phyloP scores from a whole-genome alignment of 2,888 invertebrate genomes.

The Dichetophora obliterata region DNA sequence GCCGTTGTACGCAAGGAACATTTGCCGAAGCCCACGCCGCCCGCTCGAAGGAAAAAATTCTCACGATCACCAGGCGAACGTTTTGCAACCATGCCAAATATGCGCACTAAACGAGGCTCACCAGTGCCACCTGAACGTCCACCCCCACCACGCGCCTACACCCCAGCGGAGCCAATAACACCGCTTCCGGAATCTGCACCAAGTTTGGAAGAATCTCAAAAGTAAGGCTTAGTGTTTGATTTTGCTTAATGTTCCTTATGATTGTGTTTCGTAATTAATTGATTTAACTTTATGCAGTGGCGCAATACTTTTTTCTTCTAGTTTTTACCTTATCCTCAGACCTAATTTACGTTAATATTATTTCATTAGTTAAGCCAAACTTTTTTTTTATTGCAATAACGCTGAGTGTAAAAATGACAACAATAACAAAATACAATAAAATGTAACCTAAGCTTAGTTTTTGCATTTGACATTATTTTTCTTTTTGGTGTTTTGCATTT shows the following conservation, averaged over 20 bases:
- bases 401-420: constrained; percentile 25
- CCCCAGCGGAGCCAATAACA: constrained; percentile 72
- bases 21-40: constrained; percentile 75
- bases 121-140: constrained; percentile 73
- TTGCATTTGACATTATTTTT: constrained; percentile 34
- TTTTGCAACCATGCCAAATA: constrained; percentile 79
- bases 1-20: constrained; percentile 82
- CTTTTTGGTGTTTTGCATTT: constrained; percentile 24
- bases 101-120: constrained; percentile 63
- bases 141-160: constrained; percentile 75
- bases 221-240: constrained; percentile 49
- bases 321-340: constrained; percentile 22
- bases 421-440: constrained; percentile 28
- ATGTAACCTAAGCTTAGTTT: constrained; percentile 27
- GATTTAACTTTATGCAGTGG: constrained; percentile 26
- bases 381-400: neutral
- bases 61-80: constrained; percentile 74
- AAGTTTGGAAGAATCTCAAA: constrained; percentile 49
- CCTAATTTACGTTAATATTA: constrained; percentile 19
- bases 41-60: constrained; percentile 74
- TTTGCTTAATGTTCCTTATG: constrained; percentile 67
- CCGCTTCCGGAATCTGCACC: constrained; percentile 75
- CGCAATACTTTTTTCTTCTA: constrained; percentile 29
- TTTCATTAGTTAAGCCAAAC: constrained; percentile 15
- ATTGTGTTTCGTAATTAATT: constrained; percentile 48